These are phyloP conservation scores for Euwallacea fornicatus DNA, from an alignment of 1,140 invertebrate species.

Conservation along the genomic window DNA sequence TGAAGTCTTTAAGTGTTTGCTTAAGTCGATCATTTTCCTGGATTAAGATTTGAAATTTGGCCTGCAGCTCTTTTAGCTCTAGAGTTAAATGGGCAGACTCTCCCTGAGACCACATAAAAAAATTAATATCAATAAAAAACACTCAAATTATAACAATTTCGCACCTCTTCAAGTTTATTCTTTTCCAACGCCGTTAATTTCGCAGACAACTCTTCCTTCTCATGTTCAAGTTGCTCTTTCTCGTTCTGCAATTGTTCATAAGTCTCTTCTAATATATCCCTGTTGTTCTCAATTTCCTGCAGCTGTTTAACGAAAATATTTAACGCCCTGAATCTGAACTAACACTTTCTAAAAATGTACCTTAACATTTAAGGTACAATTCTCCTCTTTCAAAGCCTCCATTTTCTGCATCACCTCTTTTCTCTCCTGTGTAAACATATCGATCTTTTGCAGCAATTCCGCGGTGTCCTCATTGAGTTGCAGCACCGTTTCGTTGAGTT, in stretches of 20 bases:
- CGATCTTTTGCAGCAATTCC: conserved; percentile 67
- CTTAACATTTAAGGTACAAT: conserved; percentile 57
- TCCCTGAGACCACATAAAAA: conserved; percentile 10
- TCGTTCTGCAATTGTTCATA: conserved; percentile 54
- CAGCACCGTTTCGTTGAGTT: conserved; percentile 58
- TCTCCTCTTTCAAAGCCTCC: conserved; percentile 64
- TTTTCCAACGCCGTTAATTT: conserved; percentile 12
- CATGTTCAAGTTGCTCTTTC: conserved; percentile 50
- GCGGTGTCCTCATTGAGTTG: conserved; percentile 60
- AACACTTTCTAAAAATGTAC: conserved; percentile 48
- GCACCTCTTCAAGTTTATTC: neutral
- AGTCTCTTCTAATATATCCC: conserved; percentile 55
- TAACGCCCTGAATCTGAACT: neutral
- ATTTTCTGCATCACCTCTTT: conserved; percentile 71
- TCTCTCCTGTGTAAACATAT: conserved; percentile 65
- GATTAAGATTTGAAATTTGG: conserved; percentile 41
- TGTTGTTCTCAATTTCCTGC: conserved; percentile 61
- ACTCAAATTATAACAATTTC: neutral
- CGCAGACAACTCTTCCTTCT: conserved; percentile 37
- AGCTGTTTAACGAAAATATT: conserved; percentile 46
- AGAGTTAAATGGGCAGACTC: conserved; percentile 20
- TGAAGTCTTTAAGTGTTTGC: conserved; percentile 56
- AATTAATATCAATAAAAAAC: neutral
- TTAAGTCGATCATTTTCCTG: conserved; percentile 49
- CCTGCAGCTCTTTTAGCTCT: conserved; percentile 38